Conservation (phyloP, 2,113 vertebrate genomes). For the Dasyprocta punctata region DNA sequence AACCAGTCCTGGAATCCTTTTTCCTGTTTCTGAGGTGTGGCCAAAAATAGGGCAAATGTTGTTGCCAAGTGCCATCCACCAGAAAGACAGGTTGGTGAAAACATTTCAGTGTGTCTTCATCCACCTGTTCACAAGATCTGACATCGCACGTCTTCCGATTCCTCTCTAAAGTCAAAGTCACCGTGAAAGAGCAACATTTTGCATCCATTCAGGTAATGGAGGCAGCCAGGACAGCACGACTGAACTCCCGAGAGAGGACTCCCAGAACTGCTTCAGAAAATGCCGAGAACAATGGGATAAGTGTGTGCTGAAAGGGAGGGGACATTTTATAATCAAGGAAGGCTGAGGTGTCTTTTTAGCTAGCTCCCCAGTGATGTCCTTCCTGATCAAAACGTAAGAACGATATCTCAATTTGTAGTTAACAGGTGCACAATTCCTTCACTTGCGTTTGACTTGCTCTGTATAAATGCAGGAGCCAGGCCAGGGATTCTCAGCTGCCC, state of each 20-base stretch:
- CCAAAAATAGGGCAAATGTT: neutral
- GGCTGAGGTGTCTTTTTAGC: neutral
- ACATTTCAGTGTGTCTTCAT: neutral
- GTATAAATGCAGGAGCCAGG: neutral
- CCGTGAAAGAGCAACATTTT: neutral
- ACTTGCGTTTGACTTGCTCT: constrained; percentile 5
- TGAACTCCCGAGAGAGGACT: neutral
- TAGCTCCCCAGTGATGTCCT: neutral
- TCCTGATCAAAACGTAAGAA: neutral
- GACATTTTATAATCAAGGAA: neutral
- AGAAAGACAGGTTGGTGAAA: neutral
- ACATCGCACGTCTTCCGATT: neutral
- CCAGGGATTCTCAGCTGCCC: neutral
- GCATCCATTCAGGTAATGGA: neutral
- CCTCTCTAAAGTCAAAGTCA: neutral
- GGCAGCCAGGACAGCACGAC: neutral
- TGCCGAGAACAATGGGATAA: neutral
- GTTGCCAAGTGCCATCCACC: neutral
- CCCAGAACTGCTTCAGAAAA: neutral
- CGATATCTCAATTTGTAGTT: neutral
- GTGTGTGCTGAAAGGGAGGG: neutral
- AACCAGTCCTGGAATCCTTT: neutral
- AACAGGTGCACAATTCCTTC: neutral
- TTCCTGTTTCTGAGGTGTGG: neutral
- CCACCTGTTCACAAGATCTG: neutral